Conservation (phyloP, 92 coral and sea anemone species). For the Epizoanthus scotinus region DNA sequence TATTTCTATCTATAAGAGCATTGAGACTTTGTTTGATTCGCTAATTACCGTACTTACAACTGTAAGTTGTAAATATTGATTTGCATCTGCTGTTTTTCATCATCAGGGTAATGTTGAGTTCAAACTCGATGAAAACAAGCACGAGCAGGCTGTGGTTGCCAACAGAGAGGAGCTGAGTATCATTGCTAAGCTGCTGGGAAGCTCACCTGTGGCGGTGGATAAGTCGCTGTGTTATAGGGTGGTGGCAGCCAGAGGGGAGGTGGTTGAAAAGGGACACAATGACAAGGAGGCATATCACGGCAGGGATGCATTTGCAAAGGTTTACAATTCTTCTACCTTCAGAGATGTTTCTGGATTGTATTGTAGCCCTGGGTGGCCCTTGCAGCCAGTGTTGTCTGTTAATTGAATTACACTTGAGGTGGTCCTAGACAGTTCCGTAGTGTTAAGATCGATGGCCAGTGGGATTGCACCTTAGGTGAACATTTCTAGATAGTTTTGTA, state of each 20-base stretch:
- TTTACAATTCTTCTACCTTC: conserved; percentile 2
- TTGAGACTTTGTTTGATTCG: too few relatives aligned
- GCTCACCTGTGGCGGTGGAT: conserved; percentile 69
- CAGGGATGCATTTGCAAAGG: conserved; percentile 94
- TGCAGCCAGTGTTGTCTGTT: too few relatives aligned
- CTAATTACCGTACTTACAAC: too few relatives aligned
- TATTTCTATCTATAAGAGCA: too few relatives aligned
- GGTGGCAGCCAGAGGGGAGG: conserved; percentile 89
- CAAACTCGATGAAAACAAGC: conserved; percentile 56
- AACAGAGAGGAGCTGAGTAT: conserved; percentile 66
- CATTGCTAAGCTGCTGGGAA: conserved; percentile 81
- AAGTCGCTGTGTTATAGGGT: conserved; percentile 90
- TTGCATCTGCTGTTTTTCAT: not conserved
- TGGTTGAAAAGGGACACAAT: conserved; percentile 94
- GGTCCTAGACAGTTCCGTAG: too few relatives aligned
- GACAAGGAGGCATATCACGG: conserved; percentile 91
- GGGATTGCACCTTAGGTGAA: too few relatives aligned
- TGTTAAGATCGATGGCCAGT: too few relatives aligned
- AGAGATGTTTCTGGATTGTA: not conserved
- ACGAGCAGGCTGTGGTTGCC: conserved; percentile 80
- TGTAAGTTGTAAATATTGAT: too few relatives aligned
- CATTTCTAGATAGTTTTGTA: not conserved
- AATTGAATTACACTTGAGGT: too few relatives aligned
- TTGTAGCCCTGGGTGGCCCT: too few relatives aligned
- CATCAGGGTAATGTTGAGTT: conserved; percentile 86